Evolutionary conservation across 92 coral and sea anemone genomes (phyloP).

Genomic region (Virgularia gustaviana): DNA sequence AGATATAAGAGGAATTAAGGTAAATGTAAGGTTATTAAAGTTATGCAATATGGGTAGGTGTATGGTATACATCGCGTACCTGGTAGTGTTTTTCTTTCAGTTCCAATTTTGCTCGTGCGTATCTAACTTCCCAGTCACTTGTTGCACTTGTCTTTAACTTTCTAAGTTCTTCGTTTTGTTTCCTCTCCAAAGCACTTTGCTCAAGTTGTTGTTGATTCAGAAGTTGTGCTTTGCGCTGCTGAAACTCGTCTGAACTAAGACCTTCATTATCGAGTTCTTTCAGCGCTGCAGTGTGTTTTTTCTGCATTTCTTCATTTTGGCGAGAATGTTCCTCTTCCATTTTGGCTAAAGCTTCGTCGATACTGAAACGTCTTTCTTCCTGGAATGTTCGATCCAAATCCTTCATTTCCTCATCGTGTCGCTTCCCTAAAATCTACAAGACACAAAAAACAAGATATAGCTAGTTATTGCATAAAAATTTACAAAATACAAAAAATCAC

Average conservation of each 20-base stretch:
- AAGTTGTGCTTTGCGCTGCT: constrained; percentile 83
- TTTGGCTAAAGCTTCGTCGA: constrained; percentile 90
- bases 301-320: constrained; percentile 73
- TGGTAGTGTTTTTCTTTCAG: constrained; percentile 93
- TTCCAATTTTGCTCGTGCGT: constrained; percentile 91
- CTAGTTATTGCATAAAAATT: not conserved
- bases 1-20: not conserved
- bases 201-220: constrained; percentile 84
- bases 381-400: constrained; percentile 85
- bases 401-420: constrained; percentile 83
- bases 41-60: too few species aligned
- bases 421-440: constrained; percentile 75
- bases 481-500: not conserved
- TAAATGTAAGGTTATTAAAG: not conserved
- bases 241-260: constrained; percentile 72
- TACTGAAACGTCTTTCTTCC: constrained; percentile 89
- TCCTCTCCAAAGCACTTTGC: constrained; percentile 86
- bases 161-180: constrained; percentile 74
- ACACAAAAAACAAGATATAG: not conserved
- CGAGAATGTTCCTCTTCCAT: constrained; percentile 86
- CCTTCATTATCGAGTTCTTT: constrained; percentile 68
- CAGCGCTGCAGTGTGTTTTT: constrained; percentile 66
- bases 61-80: constrained; percentile 49
- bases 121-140: constrained; percentile 98
- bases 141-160: constrained; percentile 79